Evolutionary conservation across 2,888 invertebrate species (phyloP).

Genomic region (Drosophila mercatorum): DNA sequence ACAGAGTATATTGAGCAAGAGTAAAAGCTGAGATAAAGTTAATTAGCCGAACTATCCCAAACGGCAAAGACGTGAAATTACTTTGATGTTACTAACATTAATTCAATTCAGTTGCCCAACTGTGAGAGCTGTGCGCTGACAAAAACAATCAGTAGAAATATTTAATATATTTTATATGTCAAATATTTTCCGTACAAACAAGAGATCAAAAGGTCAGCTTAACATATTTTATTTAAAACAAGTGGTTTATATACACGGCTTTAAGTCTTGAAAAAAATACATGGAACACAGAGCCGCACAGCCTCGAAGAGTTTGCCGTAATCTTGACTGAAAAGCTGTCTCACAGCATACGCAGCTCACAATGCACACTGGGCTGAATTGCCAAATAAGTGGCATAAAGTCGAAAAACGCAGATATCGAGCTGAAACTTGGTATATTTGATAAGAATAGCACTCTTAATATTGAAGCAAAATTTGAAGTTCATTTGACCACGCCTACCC

Average conservation of each 20-base stretch:
- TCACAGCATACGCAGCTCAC: conserved; percentile 15
- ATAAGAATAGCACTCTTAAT: no score
- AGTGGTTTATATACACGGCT: not conserved
- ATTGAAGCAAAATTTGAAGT: no score
- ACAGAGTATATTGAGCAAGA: not conserved
- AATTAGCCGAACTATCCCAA: not conserved
- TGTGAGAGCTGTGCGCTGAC: not conserved
- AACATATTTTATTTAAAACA: conserved; percentile 1
- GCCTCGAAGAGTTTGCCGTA: conserved; percentile 18
- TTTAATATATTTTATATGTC: not conserved
- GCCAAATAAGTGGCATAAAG: no score
- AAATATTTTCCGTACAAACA: not conserved
- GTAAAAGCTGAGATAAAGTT: conserved; percentile 1
- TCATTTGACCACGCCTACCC: no score
- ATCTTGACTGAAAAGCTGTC: conserved; percentile 32
- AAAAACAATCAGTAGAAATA: not conserved
- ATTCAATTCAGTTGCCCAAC: not conserved
- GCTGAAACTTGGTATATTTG: no score
- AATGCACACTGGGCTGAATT: conserved; percentile 1
- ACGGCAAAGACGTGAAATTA: not conserved
- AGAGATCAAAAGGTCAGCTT: not conserved
- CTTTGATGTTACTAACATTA: not conserved
- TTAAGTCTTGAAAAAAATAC: conserved; percentile 15
- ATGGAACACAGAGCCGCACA: not conserved
- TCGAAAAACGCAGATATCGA: no score